Evolutionary conservation across 2,888 invertebrate species (phyloP), one percentile per base, ranked within the genome.

Genomic region (Protophormia terraenovae): DNA sequence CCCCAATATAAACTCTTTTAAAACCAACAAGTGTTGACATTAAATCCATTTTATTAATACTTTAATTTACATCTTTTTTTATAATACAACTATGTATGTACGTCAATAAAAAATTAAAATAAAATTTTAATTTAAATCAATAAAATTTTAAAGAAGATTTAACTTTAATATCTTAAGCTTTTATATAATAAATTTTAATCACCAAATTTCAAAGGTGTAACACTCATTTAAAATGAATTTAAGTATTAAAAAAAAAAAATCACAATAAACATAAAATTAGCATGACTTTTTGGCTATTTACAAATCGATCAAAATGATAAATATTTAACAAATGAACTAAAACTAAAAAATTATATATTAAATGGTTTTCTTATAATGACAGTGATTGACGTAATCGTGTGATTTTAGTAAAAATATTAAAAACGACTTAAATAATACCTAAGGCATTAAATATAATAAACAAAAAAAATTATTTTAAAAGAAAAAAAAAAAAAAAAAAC

Each of bases 301-400:
- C 41, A 27, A 66, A 66, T 66, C 45, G n/a, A 64, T 64, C 53
- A 53, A 35, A 35, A 24, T 12, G 5, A 8, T 38, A 14, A 62
- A 47, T 3, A 47, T 14, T 24, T 27, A 55, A 22, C 1, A 66
- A 47, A 41, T n/a, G 1, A 41, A 4, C 1, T 1, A 50, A 22
- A 41, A 12, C 12, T 4, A n/a, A 58, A 27, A 62, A 41, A 53
- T 12, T 47, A 60, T n/a, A n/a, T n/a, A 41, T 5, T 38, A 50
- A 53, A 41, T 45, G 29, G n/a, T 45, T 7, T 50, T 35, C 22
- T 22, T 27, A 41, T 38, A 66, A 69, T 64, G 62, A 55, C 55
- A 72, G 47, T 67, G 66, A 83, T 73, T 58, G 77, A 67, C 77
- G 50, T 77, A 83, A 83, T 77, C 50, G 22, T n/a, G 27, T 58